Conservation (phyloP, 1,140 invertebrate genomes). For the Lepidurus apus region DNA sequence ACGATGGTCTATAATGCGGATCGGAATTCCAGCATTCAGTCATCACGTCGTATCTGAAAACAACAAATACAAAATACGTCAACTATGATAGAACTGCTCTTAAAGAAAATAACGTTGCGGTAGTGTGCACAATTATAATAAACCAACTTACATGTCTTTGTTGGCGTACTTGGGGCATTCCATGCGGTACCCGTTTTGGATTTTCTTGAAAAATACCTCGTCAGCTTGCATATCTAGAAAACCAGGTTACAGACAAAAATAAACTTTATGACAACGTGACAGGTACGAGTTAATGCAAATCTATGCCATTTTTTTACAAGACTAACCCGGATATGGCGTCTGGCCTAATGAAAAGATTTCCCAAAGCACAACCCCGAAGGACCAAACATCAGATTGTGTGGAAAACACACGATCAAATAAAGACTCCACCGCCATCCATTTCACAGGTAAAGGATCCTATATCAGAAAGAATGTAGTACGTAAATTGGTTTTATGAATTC, state of each 20-base stretch:
- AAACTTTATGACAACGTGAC: slow-evolving; percentile 40
- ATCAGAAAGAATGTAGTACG: slow-evolving; percentile 40
- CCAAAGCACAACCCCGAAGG: slow-evolving; percentile 50
- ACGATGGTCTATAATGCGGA: slow-evolving; percentile 68
- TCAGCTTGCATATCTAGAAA: slow-evolving; percentile 56
- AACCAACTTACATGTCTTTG: slow-evolving; percentile 57
- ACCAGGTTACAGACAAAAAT: neutral
- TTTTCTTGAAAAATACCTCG: too few relatives aligned
- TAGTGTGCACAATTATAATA: too few relatives aligned
- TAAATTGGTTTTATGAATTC: neutral
- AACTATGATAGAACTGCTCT: neutral
- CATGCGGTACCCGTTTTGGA: slow-evolving; percentile 79
- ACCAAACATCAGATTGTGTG: slow-evolving; percentile 48
- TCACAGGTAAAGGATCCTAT: slow-evolving; percentile 49
- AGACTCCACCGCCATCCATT: slow-evolving; percentile 53
- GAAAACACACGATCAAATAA: slow-evolving; percentile 45
- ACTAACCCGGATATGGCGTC: slow-evolving; percentile 41
- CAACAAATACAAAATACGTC: neutral
- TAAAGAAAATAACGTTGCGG: neutral
- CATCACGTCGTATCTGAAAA: slow-evolving; percentile 72
- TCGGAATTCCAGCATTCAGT: slow-evolving; percentile 73
- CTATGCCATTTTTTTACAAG: slow-evolving; percentile 28
- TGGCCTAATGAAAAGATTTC: slow-evolving; percentile 48
- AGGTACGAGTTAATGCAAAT: neutral
- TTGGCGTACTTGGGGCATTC: slow-evolving; percentile 74